These are phyloP conservation scores for Percina caprodes DNA, from an alignment of 2,113 vertebrate species.

Conservation along the genomic window DNA sequence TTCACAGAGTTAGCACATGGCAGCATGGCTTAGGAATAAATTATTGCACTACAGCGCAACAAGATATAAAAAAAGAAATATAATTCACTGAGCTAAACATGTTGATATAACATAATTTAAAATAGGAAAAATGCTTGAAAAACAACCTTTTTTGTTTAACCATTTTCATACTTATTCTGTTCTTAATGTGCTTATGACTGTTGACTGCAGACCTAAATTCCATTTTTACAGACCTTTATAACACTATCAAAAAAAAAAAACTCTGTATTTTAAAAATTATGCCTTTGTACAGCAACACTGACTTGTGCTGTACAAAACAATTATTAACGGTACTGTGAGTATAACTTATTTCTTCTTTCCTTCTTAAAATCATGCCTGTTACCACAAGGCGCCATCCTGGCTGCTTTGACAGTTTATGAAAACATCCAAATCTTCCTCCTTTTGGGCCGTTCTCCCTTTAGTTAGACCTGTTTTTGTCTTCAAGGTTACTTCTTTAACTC, in stretches of 20 bases:
- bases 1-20: constrained; percentile 48
- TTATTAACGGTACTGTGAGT: background rate
- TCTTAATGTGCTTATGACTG: background rate
- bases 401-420: constrained; percentile 14
- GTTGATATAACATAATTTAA: constrained; percentile 12
- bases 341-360: background rate
- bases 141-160: background rate
- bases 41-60: constrained; percentile 24
- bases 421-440: constrained; percentile 6
- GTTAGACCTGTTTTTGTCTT: constrained; percentile 10
- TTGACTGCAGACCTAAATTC: background rate
- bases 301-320: background rate
- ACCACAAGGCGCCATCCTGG: background rate
- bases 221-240: background rate
- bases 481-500: background rate
- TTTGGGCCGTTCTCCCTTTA: background rate
- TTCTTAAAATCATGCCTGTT: background rate
- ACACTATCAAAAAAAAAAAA: background rate
- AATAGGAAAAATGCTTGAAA: constrained; percentile 13
- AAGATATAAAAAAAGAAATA: background rate
- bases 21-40: constrained; percentile 49
- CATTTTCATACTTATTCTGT: background rate
- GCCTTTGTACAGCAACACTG: background rate
- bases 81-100: background rate
- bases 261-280: background rate